Evolutionary conservation across 2,113 vertebrate species (phyloP), one percentile per base, ranked within the genome.

Genomic region (Odontesthes bonariensis): DNA sequence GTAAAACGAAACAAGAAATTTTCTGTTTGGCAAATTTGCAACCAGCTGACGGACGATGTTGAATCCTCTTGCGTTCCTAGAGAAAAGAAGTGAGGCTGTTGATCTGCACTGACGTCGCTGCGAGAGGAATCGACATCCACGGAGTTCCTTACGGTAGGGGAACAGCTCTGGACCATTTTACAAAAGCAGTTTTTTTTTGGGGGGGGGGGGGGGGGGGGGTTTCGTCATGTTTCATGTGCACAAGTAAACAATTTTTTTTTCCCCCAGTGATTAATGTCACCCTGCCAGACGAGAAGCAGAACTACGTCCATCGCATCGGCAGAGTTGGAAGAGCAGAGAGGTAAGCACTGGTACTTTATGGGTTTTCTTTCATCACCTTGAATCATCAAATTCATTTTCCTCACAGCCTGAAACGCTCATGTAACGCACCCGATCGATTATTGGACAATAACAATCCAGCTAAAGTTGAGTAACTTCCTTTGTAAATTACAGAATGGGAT

Each of bases 81-180:
- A 98, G 91, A 89, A 95, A 93, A 77, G 97, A 99, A 51, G 98
- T 99, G 27, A 94, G 93, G 76, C 97, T 96, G 79, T 65, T 99
- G 93, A 96, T 99, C 91, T 99, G 98, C 89, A 99, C 98, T 0
- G 98, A 99, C 54, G 98, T 99, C 13, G 98, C 98, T 58, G 98
- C 98, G 69, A 94, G 98, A 95, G 98, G 98, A 80, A 99, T 99
- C 40, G 98, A 99, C 81, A 95, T 99, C 86, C 96, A 85, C 0
- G 98, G 98, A 1, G 96, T 99, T 87, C 98, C 98, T 6, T 97
- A 97, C 20, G 98, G 98, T 99, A 57, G 31, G 20, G 40, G 35
- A 40, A 20, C 17, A 0, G 40, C 19, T 16, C 51, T n/a, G 11
- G 47, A 61, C 52, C n/a, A n/a, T 20, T 54, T 5, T 59, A 17